Conservation (phyloP, 2,113 vertebrate genomes). For the Hemicordylus capensis region DNA sequence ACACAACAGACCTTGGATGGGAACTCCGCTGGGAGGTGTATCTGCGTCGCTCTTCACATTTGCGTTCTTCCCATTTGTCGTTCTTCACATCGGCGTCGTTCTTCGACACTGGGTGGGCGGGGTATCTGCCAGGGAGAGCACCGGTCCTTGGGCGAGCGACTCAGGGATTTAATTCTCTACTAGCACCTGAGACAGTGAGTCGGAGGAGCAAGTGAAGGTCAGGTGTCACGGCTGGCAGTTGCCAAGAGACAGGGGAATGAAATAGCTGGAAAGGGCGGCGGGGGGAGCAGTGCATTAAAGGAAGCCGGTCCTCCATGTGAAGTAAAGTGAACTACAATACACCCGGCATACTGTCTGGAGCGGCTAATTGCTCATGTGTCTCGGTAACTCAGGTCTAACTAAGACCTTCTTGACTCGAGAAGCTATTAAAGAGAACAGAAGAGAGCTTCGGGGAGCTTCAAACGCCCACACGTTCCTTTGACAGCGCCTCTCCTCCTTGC, state of each 20-base stretch:
- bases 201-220: constrained; percentile 54
- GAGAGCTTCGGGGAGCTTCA: constrained; percentile 67
- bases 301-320: constrained; percentile 60
- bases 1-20: not conserved
- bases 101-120: constrained; percentile 31
- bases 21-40: not conserved
- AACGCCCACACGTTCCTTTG: constrained; percentile 58
- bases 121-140: constrained; percentile 30
- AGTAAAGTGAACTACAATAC: constrained; percentile 71
- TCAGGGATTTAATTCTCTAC: constrained; percentile 54
- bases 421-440: constrained; percentile 74
- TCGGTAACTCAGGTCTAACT: constrained; percentile 67
- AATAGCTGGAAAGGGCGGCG: constrained; percentile 67
- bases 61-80: too few relatives aligned
- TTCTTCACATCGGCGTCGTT: accelerated
- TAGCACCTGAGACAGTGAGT: constrained; percentile 52
- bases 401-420: constrained; percentile 73
- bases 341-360: constrained; percentile 63
- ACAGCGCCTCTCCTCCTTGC: constrained; percentile 4
- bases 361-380: constrained; percentile 72
- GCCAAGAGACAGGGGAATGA: constrained; percentile 58
- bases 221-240: constrained; percentile 59
- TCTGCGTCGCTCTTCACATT: too few relatives aligned
- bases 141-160: constrained; percentile 14
- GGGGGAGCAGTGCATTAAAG: constrained; percentile 58